A percentile compares a stretch with the other conserved stretches of the same genome.
Evolutionary conservation across 2,888 invertebrate species (phyloP).

Genomic region (Fragum sueziense): DNA sequence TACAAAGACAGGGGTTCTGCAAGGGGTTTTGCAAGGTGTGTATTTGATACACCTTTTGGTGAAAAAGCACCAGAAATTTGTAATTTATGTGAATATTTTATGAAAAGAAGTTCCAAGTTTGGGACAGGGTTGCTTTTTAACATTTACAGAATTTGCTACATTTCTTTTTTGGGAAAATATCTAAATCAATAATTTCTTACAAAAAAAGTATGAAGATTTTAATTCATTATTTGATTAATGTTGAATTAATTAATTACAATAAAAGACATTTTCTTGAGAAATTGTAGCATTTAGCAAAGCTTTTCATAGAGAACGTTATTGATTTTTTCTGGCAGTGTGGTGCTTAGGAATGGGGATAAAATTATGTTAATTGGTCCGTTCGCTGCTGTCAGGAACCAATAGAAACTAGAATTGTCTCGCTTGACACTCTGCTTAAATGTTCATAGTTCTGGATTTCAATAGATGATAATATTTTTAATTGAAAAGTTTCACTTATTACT

Average conservation of each 20-base stretch:
- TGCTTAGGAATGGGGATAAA: constrained; percentile 53
- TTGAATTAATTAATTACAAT: not conserved
- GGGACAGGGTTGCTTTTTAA: not conserved
- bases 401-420: not conserved
- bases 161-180: no score
- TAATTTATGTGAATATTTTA: constrained; percentile 39
- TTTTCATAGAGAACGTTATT: constrained; percentile 33
- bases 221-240: no score
- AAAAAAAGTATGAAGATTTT: no score
- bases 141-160: no score
- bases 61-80: constrained; percentile 3
- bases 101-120: constrained; percentile 19
- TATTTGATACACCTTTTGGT: not conserved
- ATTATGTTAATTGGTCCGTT: constrained; percentile 54
- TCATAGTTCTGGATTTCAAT: no score
- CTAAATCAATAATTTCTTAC: no score
- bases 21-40: constrained; percentile 28
- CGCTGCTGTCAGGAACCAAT: constrained; percentile 26
- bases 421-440: constrained; percentile 12
- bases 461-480: no score
- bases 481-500: not conserved
- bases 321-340: constrained; percentile 44
- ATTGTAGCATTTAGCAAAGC: not conserved
- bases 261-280: not conserved
- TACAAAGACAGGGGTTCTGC: constrained; percentile 19